These are phyloP conservation scores for Pitangus sulphuratus DNA, from an alignment of 2,797 vertebrate species.

Conservation along the genomic window DNA sequence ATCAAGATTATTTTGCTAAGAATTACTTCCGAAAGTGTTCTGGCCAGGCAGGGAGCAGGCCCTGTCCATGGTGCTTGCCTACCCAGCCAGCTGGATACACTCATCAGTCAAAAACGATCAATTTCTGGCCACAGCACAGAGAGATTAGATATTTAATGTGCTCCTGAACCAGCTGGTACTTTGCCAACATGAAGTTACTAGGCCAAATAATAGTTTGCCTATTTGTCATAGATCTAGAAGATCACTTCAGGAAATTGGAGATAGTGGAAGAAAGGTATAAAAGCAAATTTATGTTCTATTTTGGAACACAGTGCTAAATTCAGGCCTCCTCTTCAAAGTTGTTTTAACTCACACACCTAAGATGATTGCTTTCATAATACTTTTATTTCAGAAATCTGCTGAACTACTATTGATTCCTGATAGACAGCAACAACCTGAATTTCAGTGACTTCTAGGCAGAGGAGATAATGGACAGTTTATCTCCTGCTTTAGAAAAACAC, in stretches of 20 bases:
- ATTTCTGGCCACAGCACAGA: background rate
- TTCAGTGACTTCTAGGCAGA: background rate
- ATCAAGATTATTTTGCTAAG: background rate
- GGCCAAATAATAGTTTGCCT: background rate
- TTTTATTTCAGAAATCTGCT: background rate
- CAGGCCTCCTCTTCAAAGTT: background rate
- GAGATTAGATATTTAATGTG: background rate
- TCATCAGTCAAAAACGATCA: rapidly evolving
- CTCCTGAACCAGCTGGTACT: background rate
- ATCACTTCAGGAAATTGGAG: background rate
- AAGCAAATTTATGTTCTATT: background rate
- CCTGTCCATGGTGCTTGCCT: conserved; percentile 1
- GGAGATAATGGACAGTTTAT: background rate
- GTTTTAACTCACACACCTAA: background rate
- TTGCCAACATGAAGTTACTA: background rate
- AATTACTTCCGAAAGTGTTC: background rate
- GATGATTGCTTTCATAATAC: background rate
- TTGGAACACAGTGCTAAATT: background rate
- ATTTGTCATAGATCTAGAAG: background rate
- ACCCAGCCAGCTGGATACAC: background rate
- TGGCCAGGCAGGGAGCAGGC: background rate
- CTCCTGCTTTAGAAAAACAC: background rate
- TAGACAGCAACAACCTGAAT: background rate
- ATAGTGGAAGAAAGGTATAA: background rate
- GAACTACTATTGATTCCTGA: background rate